Percentiles rank a stretch among this genome's conserved stretches.
These are phyloP conservation scores for Channa striata DNA, from an alignment of 2,797 vertebrate genomes.

Conservation along the genomic window DNA sequence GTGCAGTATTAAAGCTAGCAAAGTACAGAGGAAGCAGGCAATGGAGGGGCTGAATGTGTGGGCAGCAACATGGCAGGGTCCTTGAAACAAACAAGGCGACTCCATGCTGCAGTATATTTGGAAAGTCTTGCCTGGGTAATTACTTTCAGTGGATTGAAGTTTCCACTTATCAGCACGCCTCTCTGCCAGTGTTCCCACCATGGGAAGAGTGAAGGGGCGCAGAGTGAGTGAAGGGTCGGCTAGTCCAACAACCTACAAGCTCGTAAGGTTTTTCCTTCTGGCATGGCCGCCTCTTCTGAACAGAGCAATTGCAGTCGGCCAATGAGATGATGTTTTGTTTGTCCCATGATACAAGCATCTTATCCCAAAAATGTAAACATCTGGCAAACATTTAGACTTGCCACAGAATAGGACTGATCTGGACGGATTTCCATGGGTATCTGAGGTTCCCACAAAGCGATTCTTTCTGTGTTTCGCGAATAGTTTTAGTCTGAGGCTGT, in stretches of 20 bases:
- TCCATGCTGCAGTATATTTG: conserved; percentile 76
- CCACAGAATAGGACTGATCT: conserved; percentile 63
- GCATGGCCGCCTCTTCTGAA: conserved; percentile 56
- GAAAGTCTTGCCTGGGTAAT: conserved; percentile 79
- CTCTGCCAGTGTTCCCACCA: conserved; percentile 72
- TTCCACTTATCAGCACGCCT: conserved; percentile 79
- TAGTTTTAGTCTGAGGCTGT: conserved; percentile 19
- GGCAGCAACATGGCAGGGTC: conserved; percentile 33
- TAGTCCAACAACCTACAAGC: conserved; percentile 67
- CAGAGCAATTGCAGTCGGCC: conserved; percentile 47
- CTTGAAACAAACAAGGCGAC: conserved; percentile 60
- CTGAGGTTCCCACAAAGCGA: conserved; percentile 4
- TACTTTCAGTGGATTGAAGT: conserved; percentile 82
- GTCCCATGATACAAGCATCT: conserved; percentile 80
- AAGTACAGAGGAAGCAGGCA: conserved; percentile 28
- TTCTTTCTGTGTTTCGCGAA: conserved; percentile 14
- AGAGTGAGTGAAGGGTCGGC: conserved; percentile 48
- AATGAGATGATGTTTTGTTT: conserved; percentile 67
- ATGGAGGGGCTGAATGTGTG: conserved; percentile 36
- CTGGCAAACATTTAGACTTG: conserved; percentile 82
- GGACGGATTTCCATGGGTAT: conserved; percentile 9
- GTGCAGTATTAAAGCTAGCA: conserved; percentile 45
- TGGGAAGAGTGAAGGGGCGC: conserved; percentile 49
- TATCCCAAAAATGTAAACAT: conserved; percentile 84
- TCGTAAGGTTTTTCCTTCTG: conserved; percentile 65